phyloP scores from a whole-genome alignment of 1,140 invertebrate genomes.

The Papilio xuthus region DNA sequence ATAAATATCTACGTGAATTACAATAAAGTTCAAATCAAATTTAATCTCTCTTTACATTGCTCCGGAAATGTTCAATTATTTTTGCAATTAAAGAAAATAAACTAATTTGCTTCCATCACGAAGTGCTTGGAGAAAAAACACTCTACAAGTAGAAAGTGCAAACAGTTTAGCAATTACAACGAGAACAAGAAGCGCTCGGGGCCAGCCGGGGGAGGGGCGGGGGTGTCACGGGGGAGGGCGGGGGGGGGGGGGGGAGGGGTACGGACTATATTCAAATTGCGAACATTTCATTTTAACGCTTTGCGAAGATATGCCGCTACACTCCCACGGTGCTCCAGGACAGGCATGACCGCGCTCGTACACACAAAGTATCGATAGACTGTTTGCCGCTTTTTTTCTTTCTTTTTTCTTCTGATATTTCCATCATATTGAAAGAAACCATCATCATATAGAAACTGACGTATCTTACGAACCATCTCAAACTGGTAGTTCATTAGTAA shows the following conservation, averaged over 20 bases:
- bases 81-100: background rate
- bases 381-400: background rate
- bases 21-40: background rate
- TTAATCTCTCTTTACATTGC: background rate
- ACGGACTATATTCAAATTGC: slow-evolving; percentile 77
- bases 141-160: slow-evolving; percentile 28
- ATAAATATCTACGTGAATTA: background rate
- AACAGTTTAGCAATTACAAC: slow-evolving; percentile 32
- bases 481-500: background rate
- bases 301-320: slow-evolving; percentile 78
- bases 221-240: slow-evolving; percentile 26
- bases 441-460: background rate
- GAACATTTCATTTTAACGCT: slow-evolving; percentile 81
- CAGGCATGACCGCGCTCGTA: background rate
- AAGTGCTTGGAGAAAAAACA: background rate
- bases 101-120: slow-evolving; percentile 1
- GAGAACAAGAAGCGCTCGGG: background rate
- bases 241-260: slow-evolving; percentile 34
- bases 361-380: background rate
- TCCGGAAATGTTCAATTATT: background rate
- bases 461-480: no score
- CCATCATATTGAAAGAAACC: no score
- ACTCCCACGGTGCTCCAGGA: slow-evolving; percentile 40
- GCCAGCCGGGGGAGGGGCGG: background rate
- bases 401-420: no score